phyloP scores from a whole-genome alignment of 2,797 vertebrate genomes.

The Leptoclinus maculatus region DNA sequence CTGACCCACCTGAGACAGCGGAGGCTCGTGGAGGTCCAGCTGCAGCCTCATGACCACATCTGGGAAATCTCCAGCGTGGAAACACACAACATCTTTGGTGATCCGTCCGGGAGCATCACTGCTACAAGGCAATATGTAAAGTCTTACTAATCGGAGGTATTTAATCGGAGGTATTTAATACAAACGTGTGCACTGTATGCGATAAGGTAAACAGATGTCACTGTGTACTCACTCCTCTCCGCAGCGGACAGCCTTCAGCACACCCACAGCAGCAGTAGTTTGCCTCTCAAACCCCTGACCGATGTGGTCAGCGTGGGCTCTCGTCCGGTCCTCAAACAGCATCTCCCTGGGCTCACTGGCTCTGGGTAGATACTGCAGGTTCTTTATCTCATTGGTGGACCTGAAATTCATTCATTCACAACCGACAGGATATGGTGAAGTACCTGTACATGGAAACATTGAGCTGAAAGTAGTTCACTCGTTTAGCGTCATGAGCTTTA shows the following conservation, averaged over 20 bases:
- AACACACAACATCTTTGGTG: constrained; percentile 98
- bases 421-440: background rate
- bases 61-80: constrained; percentile 94
- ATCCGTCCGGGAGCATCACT: constrained; percentile 80
- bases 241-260: constrained; percentile 96
- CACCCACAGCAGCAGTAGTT: constrained; percentile 97
- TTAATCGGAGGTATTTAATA: constrained; percentile 12
- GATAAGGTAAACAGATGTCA: background rate
- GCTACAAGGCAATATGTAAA: constrained; percentile 72
- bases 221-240: constrained; percentile 89
- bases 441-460: background rate
- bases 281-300: constrained; percentile 98
- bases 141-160: background rate
- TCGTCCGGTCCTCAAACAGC: constrained; percentile 98
- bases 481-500: background rate
- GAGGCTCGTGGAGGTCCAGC: constrained; percentile 94
- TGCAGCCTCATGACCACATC: constrained; percentile 96
- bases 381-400: constrained; percentile 99
- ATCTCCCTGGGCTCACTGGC: constrained; percentile 97
- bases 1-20: constrained; percentile 90
- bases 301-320: constrained; percentile 98
- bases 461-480: background rate
- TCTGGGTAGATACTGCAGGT: constrained; percentile 99
- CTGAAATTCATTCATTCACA: constrained; percentile 75
- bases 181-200: background rate